Base-by-base conservation (phyloP, 1,140 invertebrate species). In the Ylistrum balloti region DNA sequence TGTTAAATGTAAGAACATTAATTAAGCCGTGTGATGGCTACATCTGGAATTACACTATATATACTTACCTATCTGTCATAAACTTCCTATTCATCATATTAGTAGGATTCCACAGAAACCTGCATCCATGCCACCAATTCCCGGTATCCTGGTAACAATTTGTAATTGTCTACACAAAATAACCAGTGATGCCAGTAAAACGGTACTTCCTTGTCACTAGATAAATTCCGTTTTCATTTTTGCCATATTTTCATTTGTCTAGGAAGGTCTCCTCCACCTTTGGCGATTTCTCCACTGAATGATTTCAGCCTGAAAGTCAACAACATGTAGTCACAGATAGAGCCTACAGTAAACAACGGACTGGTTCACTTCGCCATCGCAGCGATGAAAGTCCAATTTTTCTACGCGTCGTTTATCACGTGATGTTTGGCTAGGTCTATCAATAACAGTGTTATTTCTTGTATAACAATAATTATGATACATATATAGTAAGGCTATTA, bases 291-390 rank as follows among this genome's bases (percentile, higher is more conserved):
- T 17, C 9, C n/a, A 28, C 56, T n/a, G 56, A 74, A n/a, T 74
- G 56, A 74, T n/a, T 74, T 74, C n/a, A 74, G 56, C 56, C 56
- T 74, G 56, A 74, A 74, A n/a, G 56, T 74, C 56, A 74, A 74
- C 56, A 74, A 74, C 22, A 74, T 74, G n/a, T 74, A 28, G 22
- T 74, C 17, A 74, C 56, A 0, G 20, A 20, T 20, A 20, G 20
- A 17, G 45, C n/a, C 5, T 5, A 74, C n/a, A 28, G 5, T 74
- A 74, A n/a, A 28, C 22, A 0, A 28, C 13, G 56, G 56, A 74
- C 56, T 74, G 56, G 56, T 11, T 28, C 56, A 28, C 56, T n/a
- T 9, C 56, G 17, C 17, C 41, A 17, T 13, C 41, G 20, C n/a
- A n/a, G n/a, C n/a, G n/a, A n/a, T n/a, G n/a, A n/a, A n/a, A n/a